Evolutionary conservation across 2,797 vertebrate genomes (phyloP).

Genomic region (Myotis findleyi): DNA sequence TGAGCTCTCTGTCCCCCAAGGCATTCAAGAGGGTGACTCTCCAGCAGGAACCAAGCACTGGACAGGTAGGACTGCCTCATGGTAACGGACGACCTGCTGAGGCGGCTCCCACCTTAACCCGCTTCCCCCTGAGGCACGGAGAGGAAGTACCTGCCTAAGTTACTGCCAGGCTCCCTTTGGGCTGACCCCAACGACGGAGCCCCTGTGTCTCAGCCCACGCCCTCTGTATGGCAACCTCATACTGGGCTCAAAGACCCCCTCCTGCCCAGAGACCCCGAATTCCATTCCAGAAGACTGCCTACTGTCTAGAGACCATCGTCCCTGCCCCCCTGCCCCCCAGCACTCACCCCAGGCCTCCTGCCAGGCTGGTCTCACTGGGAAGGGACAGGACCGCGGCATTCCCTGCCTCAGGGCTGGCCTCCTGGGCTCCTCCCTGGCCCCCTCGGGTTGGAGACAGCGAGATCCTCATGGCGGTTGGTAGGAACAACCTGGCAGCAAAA

Average conservation of each 20-base stretch:
- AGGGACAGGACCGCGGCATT: fast-evolving
- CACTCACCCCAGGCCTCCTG: background rate
- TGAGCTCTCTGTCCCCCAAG: background rate
- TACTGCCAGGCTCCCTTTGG: background rate
- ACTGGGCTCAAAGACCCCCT: fast-evolving
- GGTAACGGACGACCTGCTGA: too few relatives aligned
- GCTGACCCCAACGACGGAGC: background rate
- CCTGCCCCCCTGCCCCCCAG: too few relatives aligned
- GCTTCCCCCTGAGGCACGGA: background rate
- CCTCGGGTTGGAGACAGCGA: too few relatives aligned
- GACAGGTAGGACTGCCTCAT: background rate
- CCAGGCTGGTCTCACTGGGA: background rate
- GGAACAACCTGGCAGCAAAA: slow-evolving; percentile 68
- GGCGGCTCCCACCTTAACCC: too few relatives aligned
- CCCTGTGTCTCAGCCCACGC: fast-evolving
- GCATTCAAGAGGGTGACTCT: background rate
- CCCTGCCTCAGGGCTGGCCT: background rate
- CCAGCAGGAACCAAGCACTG: background rate
- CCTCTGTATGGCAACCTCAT: background rate
- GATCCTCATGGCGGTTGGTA: background rate
- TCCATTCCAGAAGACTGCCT: background rate
- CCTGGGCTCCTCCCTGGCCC: fast-evolving
- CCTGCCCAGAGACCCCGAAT: background rate
- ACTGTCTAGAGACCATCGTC: background rate
- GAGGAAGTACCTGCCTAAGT: background rate